Percentiles rank a stretch among this genome's conserved stretches.
These are phyloP conservation scores for Nephrotoma guestfalica DNA, from an alignment of 2,888 invertebrate genomes.

Conservation along the genomic window DNA sequence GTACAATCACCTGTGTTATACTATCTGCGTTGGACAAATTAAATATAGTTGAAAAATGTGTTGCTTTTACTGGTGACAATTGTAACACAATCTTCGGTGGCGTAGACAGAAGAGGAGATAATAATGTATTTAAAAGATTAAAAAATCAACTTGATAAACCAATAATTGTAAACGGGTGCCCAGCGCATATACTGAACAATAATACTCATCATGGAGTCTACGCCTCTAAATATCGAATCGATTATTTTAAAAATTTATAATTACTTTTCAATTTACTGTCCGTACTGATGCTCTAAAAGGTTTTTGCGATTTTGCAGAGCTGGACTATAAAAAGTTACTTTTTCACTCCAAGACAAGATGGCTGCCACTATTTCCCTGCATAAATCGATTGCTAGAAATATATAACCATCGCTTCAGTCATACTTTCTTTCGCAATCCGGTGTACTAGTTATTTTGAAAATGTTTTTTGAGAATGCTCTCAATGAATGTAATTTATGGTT, in stretches of 20 bases:
- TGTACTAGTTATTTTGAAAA: background rate
- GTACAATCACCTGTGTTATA: no score
- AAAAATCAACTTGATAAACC: no score
- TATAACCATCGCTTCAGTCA: background rate
- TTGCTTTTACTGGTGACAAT: no score
- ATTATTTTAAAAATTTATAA: conserved; percentile 1
- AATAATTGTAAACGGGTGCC: no score
- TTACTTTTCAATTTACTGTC: conserved; percentile 5
- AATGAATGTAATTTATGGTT: background rate
- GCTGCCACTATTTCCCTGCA: background rate
- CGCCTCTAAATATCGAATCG: no score
- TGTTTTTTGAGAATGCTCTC: background rate
- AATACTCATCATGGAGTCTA: no score
- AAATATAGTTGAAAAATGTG: no score
- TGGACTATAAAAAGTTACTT: background rate
- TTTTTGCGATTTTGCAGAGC: background rate
- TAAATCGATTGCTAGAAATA: conserved; percentile 1
- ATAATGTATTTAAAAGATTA: no score
- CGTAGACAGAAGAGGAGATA: no score
- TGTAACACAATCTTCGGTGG: no score
- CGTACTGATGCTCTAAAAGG: background rate
- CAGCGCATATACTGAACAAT: no score
- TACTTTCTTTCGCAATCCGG: background rate
- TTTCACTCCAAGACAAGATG: background rate
- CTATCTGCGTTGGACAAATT: no score